Evolutionary conservation across 1,140 invertebrate species (phyloP).

Genomic region (Ditylenchus dipsaci): DNA sequence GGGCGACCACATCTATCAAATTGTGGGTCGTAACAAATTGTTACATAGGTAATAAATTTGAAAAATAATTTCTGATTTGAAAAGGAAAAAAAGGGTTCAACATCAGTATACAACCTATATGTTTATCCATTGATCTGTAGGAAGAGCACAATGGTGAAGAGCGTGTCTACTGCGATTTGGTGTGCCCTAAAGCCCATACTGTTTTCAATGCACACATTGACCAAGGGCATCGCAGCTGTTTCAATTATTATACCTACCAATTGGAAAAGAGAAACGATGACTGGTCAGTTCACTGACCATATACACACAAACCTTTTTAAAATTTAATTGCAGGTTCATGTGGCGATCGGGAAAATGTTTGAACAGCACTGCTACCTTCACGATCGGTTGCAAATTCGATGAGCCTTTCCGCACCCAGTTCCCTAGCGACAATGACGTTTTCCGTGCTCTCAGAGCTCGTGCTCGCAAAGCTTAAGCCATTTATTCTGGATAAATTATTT

Average conservation of each 20-base stretch:
- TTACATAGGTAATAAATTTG: no score
- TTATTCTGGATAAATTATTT: slow-evolving; percentile 6
- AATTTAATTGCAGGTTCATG: slow-evolving; percentile 32
- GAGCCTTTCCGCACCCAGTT: slow-evolving; percentile 58
- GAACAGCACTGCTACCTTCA: slow-evolving; percentile 52
- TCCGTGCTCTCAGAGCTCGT: slow-evolving; percentile 47
- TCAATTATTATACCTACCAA: slow-evolving; percentile 57
- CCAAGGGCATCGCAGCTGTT: slow-evolving; percentile 53
- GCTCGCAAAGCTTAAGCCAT: slow-evolving; percentile 15
- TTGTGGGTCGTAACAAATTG: no score
- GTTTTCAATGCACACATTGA: slow-evolving; percentile 56
- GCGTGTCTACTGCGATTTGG: slow-evolving; percentile 56
- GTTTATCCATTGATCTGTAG: no score
- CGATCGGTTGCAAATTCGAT: slow-evolving; percentile 57
- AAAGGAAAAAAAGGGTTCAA: no score
- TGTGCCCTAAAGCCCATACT: slow-evolving; percentile 56
- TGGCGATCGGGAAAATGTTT: slow-evolving; percentile 56
- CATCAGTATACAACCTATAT: no score
- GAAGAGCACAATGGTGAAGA: slow-evolving; percentile 54
- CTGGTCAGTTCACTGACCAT: slow-evolving; percentile 14
- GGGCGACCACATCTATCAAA: no score
- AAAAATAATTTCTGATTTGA: no score
- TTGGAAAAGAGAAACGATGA: slow-evolving; percentile 46
- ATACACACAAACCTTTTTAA: not conserved
- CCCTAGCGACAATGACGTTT: slow-evolving; percentile 51